Percentiles rank a stretch among this genome's conserved stretches.
These are phyloP conservation scores for Trichoplax adhaerens DNA, from an alignment of 37 sponge, comb jelly and placozoan species.

Conservation along the genomic window DNA sequence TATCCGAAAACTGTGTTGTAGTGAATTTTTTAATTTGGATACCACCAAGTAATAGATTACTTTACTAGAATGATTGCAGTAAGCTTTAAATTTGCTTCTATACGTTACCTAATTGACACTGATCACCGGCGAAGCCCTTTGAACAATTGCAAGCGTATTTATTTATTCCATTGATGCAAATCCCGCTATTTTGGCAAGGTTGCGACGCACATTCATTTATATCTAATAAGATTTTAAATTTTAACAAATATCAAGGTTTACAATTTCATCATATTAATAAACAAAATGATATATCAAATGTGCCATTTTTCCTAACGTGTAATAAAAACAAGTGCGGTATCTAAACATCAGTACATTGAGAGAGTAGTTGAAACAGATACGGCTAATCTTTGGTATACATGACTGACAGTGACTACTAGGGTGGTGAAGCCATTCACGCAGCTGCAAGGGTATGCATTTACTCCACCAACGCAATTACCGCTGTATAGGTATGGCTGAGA, in stretches of 20 bases:
- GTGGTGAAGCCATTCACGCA: too few relatives aligned
- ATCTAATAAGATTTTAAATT: constrained; percentile 10
- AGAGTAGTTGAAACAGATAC: constrained; percentile 9
- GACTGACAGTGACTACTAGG: neutral
- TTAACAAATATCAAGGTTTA: constrained; percentile 13
- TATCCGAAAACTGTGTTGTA: constrained; percentile 11
- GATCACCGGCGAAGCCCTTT: too few relatives aligned
- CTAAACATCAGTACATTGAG: neutral
- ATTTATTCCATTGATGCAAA: too few relatives aligned
- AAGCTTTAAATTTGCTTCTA: too few relatives aligned
- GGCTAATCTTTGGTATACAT: neutral
- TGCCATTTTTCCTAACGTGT: too few relatives aligned
- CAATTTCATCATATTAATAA: too few relatives aligned
- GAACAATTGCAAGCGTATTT: too few relatives aligned
- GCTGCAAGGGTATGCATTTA: neutral
- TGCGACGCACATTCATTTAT: neutral
- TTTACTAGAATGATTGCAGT: too few relatives aligned
- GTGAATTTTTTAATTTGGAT: too few relatives aligned
- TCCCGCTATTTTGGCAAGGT: neutral
- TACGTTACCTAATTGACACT: too few relatives aligned
- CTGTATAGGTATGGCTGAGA: constrained; percentile 5
- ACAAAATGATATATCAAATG: neutral
- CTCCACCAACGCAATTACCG: constrained; percentile 1
- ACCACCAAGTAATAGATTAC: too few relatives aligned
- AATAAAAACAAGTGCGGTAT: too few relatives aligned